Evolutionary conservation across 2,797 vertebrate species (phyloP).

Genomic region (Coreius guichenoti): DNA sequence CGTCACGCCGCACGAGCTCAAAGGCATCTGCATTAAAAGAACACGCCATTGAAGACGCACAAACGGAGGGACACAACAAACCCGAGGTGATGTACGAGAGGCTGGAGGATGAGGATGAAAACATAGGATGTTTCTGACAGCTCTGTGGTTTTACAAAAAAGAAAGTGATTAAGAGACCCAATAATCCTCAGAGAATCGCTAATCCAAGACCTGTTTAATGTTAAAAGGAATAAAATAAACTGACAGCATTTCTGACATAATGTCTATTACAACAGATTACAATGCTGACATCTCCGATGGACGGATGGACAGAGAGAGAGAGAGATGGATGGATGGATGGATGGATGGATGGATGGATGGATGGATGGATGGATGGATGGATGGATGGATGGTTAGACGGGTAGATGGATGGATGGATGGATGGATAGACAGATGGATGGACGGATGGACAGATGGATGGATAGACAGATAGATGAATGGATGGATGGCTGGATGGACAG

Average conservation of each 20-base stretch:
- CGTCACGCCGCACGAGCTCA: not conserved
- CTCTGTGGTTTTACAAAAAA: not conserved
- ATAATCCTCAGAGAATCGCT: not conserved
- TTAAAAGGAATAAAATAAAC: not conserved
- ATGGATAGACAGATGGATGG: too few species aligned
- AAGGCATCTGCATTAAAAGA: not conserved
- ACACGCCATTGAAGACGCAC: not conserved
- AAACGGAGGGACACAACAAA: not conserved
- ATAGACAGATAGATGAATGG: too few species aligned
- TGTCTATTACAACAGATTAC: not conserved
- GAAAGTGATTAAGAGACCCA: not conserved
- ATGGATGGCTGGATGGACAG: too few species aligned
- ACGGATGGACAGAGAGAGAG: too few species aligned
- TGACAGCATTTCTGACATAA: not conserved
- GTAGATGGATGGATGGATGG: too few species aligned
- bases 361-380: too few species aligned
- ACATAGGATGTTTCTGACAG: not conserved
- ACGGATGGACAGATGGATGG: too few species aligned
- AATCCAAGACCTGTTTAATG: not conserved
- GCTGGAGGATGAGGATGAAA: not conserved
- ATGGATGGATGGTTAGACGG: too few species aligned
- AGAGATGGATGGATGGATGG: not conserved
- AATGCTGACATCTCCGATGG: too few species aligned
- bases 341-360: too few species aligned
- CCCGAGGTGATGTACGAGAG: not conserved